Evolutionary conservation across 1,140 invertebrate genomes (phyloP), one percentile per base, ranked within the genome.

Genomic region (Temnothorax nylanderi): DNA sequence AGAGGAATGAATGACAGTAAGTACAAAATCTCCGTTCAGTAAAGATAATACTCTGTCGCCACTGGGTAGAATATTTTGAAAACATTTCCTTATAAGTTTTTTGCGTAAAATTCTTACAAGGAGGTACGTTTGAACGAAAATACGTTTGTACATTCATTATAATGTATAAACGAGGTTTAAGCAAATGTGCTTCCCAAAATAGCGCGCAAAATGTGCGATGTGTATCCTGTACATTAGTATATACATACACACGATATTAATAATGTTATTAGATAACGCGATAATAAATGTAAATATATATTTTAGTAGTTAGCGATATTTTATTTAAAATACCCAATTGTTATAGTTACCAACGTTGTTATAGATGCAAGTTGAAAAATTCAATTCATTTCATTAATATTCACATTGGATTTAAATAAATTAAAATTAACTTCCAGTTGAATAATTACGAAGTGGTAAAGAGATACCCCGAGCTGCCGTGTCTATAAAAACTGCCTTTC

Each of bases 1-100:
- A 67, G 11, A 67, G 7, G 11, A 49, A 34, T 54, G 37, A 88
- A 41, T 41, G 34, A 16, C 71, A 75, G 51, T 77, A 86, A 88
- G 77, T 91, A 90, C 74, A 87, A 86, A 86, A 21, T 84, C 58
- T 67, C 32, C 11, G 18, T 69, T 54, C 13, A 67, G 10, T 69
- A 37, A 65, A 65, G 13, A 67, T 67, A 56, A 54, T 60, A 54
- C 13, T 67, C 18, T 67, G 47, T 69, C 34, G 37, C 3, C 11
- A 16, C 7, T n/a, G 8, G n/a, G 0, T 26, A 81, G 21, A 56
- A 81, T 26, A 67, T 13, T 21, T 74, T 51, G 16, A 34, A 77
- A 85, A 85, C 60, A 67, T 77, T 85, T 76, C 47, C 26, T 86
- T 65, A 78, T 58, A 76, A 85, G 49, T 77, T 77, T 78, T 51